Conservation (phyloP, 2,797 vertebrate genomes). For the Parauchenoglanis punctatus region DNA sequence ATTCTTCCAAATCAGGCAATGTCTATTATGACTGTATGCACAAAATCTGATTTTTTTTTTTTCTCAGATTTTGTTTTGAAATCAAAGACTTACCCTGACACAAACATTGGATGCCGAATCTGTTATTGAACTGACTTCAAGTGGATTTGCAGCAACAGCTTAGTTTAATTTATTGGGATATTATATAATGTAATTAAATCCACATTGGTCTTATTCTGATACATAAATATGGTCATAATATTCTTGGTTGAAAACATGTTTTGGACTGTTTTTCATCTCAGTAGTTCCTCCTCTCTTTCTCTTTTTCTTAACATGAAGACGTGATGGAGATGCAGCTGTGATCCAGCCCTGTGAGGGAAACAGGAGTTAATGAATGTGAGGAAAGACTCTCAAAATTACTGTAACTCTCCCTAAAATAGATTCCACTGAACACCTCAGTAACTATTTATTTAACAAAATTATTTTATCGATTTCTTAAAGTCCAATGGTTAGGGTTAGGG, state of each 20-base stretch:
- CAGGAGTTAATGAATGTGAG: background rate
- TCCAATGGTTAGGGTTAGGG: background rate
- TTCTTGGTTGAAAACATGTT: conserved; percentile 29
- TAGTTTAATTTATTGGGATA: conserved; percentile 47
- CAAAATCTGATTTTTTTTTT: background rate
- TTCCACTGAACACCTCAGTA: background rate
- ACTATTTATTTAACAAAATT: background rate
- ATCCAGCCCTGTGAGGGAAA: background rate
- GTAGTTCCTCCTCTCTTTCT: background rate
- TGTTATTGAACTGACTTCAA: conserved; percentile 46
- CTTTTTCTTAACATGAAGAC: background rate
- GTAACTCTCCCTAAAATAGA: background rate
- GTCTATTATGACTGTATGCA: conserved; percentile 7
- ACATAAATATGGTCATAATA: conserved; percentile 41
- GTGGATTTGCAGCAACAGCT: conserved; percentile 52
- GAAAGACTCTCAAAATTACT: background rate
- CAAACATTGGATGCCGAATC: conserved; percentile 39
- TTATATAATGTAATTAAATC: conserved; percentile 55
- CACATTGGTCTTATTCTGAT: conserved; percentile 50
- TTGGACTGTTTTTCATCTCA: conserved; percentile 4
- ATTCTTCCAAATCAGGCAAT: background rate
- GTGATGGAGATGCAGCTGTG: background rate
- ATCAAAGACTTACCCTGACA: conserved; percentile 47
- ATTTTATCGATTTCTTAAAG: background rate
- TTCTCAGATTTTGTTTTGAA: conserved; percentile 14